Evolutionary conservation across 2,888 invertebrate species (phyloP), one percentile per base, ranked within the genome.

Genomic region (Agonopterix subpropinquella): DNA sequence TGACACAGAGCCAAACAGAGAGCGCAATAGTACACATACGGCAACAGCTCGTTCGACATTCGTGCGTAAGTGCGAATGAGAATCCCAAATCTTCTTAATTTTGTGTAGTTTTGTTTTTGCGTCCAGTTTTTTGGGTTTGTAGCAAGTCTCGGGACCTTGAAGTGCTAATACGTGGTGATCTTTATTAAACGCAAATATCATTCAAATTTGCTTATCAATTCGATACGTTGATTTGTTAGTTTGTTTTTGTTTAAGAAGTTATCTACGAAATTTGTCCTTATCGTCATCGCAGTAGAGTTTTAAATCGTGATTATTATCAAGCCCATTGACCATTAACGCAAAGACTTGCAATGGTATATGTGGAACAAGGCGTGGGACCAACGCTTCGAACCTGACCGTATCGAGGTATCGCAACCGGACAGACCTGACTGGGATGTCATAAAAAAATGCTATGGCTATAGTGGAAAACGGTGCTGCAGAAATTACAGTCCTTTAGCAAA

Each of bases 341-440:
- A 64, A 67, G 64, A 71, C 64, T 60, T 28, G 28, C 28, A 70
- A 70, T 48, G 44, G 47, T 73, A 67, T 80, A 78, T 79, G 79
- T 82, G 73, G 77, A 79, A 75, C 78, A 69, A 73, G 80, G 75
- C 77, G 79, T 80, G 82, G 80, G 78, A 78, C 76, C 73, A 71
- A 62, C 69, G 72, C 71, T 71, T 77, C 79, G 76, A 79, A 80
- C 76, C 83, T 83, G 82, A 78, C 80, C 78, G 81, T 84, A 84
- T 82, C 74, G 80, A 84, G 84, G 77, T 83, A 80, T 83, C 79
- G 77, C 67, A 79, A 85, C 87, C 86, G 87, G 86, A 85, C 77
- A 73, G 77, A 78, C 83, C 73, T 66, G 77, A 76, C 77, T 70
- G 57, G 65, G 57, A 61, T 70, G 71, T 66, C 73, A 76, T 71